Conservation (phyloP, 1,140 invertebrate species). For the Rhizoglyphus robini region DNA sequence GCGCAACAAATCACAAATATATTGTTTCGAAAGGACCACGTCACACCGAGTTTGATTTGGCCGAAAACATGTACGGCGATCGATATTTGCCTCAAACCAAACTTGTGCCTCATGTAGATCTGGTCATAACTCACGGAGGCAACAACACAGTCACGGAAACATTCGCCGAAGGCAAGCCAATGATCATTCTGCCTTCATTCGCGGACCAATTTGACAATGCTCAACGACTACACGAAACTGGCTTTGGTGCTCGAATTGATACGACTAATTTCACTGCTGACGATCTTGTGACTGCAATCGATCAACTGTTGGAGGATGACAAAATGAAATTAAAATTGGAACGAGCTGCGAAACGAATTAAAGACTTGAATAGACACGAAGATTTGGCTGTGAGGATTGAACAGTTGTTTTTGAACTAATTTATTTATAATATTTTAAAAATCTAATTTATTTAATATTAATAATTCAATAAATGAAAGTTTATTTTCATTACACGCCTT, state of each 20-base stretch:
- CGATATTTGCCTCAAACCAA: constrained; percentile 6
- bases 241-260: not conserved
- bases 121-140: constrained; percentile 31
- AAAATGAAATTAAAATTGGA: not conserved
- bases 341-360: not conserved
- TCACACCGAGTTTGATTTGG: not conserved
- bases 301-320: not conserved
- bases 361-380: not conserved
- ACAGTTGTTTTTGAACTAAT: too few species aligned
- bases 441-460: too few species aligned
- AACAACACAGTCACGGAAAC: constrained; percentile 22
- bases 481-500: too few species aligned
- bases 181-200: constrained; percentile 19
- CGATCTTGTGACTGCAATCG: not conserved
- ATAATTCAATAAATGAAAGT: too few species aligned
- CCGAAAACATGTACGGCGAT: constrained; percentile 18
- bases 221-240: constrained; percentile 12
- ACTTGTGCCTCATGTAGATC: constrained; percentile 15
- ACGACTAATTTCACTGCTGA: not conserved
- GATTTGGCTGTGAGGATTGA: not conserved
- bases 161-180: not conserved
- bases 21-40: constrained; percentile 12
- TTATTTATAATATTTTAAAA: too few species aligned
- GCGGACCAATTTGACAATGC: constrained; percentile 21
- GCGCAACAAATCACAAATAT: not conserved